Base-by-base conservation (phyloP, 2,888 invertebrate species). In the Corbicula japonica region DNA sequence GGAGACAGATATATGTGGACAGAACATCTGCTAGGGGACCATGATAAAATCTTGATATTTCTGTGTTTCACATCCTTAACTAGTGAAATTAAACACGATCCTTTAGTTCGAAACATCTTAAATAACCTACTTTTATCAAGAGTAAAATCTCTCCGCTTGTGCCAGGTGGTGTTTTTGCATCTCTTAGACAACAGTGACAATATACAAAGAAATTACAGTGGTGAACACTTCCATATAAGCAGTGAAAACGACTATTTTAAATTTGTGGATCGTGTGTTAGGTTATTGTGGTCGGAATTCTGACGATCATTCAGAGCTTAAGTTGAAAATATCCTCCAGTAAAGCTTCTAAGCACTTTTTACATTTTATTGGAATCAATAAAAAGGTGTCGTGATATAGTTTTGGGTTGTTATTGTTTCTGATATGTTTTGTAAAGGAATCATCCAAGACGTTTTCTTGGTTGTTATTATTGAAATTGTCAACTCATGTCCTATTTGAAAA, bases 31-130 rank as follows among this genome's bases (percentile, higher is more conserved):
- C 54, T 66, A 0, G 41, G 66, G n/a, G 66, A 66, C 21, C 23
- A 38, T n/a, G 66, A 66, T 30, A 66, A 8, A 54, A 66, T 66
- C 21, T 15, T 66, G 1, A 38, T 66, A 28, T 66, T 54, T n/a
- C 26, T 66, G 18, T 66, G 66, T 21, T 66, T 54, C 28, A 66
- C 52, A 30, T 41, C 21, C 5, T 15, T 66, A 6, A 23, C n/a
- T 10, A 35, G 2, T 0, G 8, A 52, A 66, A 23, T 18, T 3
- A 56, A 56, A 18, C 2, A 23, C 12, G 8, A 30, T n/a, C n/a
- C 52, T 12, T 41, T 38, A 15, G 26, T 52, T 10, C 52, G 41
- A 8, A 54, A 54, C 4, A 12, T 66, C 0, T 21, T 66, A 10
- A 48, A 35, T 28, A 34, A 65, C 28, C 35, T 65, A 6, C 38